Evolutionary conservation across 2,113 vertebrate genomes (phyloP).

Genomic region (Callospermophilus lateralis): DNA sequence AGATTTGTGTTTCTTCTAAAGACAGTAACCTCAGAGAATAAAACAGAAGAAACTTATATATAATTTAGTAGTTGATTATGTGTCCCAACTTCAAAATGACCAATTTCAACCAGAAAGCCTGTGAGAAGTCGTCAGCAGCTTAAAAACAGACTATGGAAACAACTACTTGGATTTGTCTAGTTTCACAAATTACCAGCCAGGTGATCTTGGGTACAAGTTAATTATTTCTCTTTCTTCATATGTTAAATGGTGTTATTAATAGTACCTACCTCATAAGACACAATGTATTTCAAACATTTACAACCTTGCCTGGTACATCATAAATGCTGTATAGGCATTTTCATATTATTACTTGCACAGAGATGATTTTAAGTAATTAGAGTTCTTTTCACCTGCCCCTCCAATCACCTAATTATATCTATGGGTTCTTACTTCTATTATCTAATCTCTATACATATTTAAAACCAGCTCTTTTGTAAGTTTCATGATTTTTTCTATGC

Average conservation of each 20-base stretch:
- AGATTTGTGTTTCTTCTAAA: conserved; percentile 41
- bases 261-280: not conserved
- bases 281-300: conserved; percentile 14
- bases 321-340: not conserved
- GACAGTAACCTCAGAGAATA: conserved; percentile 3
- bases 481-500: not conserved
- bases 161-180: not conserved
- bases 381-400: not conserved
- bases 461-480: not conserved
- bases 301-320: not conserved
- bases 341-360: not conserved
- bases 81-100: not conserved
- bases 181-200: not conserved
- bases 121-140: not conserved
- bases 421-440: not conserved
- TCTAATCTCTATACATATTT: not conserved
- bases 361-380: not conserved
- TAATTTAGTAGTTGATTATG: not conserved
- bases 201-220: not conserved
- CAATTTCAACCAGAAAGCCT: not conserved
- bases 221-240: not conserved
- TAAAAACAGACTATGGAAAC: not conserved
- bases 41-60: not conserved
- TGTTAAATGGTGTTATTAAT: conserved; percentile 3
- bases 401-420: not conserved